Conservation (phyloP, 2,888 invertebrate genomes). For the Leptinotarsa haldemani region DNA sequence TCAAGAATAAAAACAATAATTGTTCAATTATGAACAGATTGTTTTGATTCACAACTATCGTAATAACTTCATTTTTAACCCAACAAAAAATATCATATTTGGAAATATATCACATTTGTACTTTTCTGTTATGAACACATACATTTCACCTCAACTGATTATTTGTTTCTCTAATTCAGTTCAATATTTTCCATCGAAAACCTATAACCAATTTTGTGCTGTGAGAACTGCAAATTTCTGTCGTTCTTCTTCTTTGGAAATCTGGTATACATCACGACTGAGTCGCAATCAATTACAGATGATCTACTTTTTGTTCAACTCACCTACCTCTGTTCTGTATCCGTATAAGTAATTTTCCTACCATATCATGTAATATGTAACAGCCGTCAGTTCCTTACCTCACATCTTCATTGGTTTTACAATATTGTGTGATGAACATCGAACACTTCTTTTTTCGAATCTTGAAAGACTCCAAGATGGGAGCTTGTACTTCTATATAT, state of each 20-base stretch:
- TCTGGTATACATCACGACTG: constrained; percentile 26
- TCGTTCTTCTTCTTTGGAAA: background rate
- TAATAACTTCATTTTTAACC: no score
- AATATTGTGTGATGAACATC: constrained; percentile 45
- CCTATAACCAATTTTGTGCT: background rate
- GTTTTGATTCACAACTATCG: no score
- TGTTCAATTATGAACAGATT: no score
- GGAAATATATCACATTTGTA: no score
- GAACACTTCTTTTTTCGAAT: constrained; percentile 42
- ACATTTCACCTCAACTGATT: no score
- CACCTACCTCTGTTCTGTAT: constrained; percentile 37
- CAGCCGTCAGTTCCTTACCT: constrained; percentile 48
- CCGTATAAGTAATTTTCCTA: constrained; percentile 43
- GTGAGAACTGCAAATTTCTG: background rate
- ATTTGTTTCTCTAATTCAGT: no score
- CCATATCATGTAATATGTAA: constrained; percentile 53
- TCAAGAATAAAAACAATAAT: no score
- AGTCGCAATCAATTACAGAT: constrained; percentile 34
- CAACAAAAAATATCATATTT: no score
- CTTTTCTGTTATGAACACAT: no score
- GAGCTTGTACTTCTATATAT: constrained; percentile 46
- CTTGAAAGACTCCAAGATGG: constrained; percentile 43
- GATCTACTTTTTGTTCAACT: constrained; percentile 37
- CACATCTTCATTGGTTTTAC: constrained; percentile 52
- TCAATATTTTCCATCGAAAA: no score